Evolutionary conservation across 2,797 vertebrate genomes (phyloP).

Genomic region (Clarias fuscus): DNA sequence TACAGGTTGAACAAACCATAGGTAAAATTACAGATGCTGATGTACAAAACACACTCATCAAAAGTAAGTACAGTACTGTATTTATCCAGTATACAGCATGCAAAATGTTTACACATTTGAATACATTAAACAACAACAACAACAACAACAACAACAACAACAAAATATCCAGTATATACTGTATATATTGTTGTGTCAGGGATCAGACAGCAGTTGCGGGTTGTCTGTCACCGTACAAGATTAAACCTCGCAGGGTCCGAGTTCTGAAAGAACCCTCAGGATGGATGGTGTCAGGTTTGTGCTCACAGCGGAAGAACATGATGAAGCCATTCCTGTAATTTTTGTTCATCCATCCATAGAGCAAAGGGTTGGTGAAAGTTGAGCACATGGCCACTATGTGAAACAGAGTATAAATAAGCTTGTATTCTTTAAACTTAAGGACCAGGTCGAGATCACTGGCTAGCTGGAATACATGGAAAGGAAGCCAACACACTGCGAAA

Average conservation of each 20-base stretch:
- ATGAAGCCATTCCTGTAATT: conserved; percentile 93
- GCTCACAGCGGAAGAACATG: conserved; percentile 88
- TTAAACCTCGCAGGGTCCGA: conserved; percentile 75
- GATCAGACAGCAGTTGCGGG: conserved; percentile 81
- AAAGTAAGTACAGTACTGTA: conserved; percentile 42
- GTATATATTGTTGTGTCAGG: not conserved
- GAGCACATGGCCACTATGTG: conserved; percentile 93
- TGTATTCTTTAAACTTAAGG: conserved; percentile 86
- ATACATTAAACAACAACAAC: conserved; percentile 8
- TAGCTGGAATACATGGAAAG: conserved; percentile 88
- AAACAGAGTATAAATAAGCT: conserved; percentile 89
- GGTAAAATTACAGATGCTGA: conserved; percentile 29
- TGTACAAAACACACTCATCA: conserved; percentile 57
- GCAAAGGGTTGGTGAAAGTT: conserved; percentile 87
- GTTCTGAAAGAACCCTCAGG: conserved; percentile 85
- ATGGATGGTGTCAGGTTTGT: conserved; percentile 83
- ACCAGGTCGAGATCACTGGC: conserved; percentile 87
- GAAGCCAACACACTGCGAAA: conserved; percentile 88
- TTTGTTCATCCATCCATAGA: conserved; percentile 96
- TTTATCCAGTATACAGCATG: conserved; percentile 62
- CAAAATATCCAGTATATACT: not conserved
- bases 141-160: not conserved
- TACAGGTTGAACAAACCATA: conserved; percentile 26
- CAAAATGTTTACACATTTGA: conserved; percentile 55
- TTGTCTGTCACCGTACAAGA: conserved; percentile 75